Base-by-base conservation (phyloP, 1,140 invertebrate genomes). In the Vollenhovia emeryi region DNA sequence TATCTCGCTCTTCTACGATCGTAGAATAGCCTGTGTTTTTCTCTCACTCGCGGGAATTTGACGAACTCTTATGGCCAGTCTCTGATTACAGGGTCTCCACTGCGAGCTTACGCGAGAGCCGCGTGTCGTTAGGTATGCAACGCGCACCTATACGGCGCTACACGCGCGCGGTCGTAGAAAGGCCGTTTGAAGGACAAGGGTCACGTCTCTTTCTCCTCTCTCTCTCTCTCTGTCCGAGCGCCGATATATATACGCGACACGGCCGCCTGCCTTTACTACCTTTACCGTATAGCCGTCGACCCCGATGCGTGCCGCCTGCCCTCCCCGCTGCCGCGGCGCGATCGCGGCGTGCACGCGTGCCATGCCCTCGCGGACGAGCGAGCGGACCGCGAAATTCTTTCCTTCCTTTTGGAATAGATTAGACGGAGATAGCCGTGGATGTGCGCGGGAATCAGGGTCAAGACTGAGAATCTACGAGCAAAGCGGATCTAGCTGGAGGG, bases 171-270 rank as follows among this genome's bases (percentile, higher is more conserved):
- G 75, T 86, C 84, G 89, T 91, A 91, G 92, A 92, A 92, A 92
- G 92, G 92, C 91, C 91, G 91, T 92, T 92, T 90, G 92, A 93
- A 93, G 92, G 92, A 93, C 92, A 93, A 91, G 89, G 91, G 92
- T 90, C 92, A 91, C 90, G 86, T 88, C 84, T 83, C 36, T 82
- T 75, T 73, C 18, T 45, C n/a, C n/a, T n/a, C n/a, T n/a, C n/a
- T n/a, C n/a, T n/a, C n/a, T n/a, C n/a, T n/a, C n/a, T n/a, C n/a
- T n/a, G n/a, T n/a, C 48, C 64, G 74, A 87, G 57, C 87, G 78
- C 79, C 86, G 79, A 89, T 75, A 90, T 73, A 88, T 74, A 78
- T 75, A 82, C 64, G 60, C 50, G 73, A 86, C 82, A 86, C 86
- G 86, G 73, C 60, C 80, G 85, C 84, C n/a, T 82, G 78, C 66